These are phyloP conservation scores for Labeo rohita DNA, from an alignment of 2,113 vertebrate genomes.

Conservation along the genomic window DNA sequence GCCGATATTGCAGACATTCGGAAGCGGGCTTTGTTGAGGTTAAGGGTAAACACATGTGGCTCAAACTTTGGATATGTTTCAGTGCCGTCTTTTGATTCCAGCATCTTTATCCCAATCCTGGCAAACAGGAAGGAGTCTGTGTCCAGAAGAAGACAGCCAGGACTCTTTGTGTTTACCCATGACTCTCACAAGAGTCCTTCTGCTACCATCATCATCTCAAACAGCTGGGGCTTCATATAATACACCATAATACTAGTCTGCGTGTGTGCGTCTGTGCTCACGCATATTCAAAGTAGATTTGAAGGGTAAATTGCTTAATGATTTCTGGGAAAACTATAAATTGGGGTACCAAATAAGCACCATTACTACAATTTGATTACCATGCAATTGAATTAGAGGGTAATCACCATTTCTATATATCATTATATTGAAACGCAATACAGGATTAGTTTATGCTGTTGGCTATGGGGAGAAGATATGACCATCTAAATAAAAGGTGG, in stretches of 20 bases:
- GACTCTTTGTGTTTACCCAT: conserved; percentile 79
- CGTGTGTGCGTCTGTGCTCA: conserved; percentile 37
- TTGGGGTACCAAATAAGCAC: conserved; percentile 78
- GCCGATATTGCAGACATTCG: conserved; percentile 40
- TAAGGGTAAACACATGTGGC: conserved; percentile 55
- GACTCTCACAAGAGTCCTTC: conserved; percentile 74
- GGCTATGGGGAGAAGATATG: conserved; percentile 74
- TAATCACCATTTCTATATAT: conserved; percentile 80
- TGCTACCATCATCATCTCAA: conserved; percentile 75
- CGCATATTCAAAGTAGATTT: conserved; percentile 77
- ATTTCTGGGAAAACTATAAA: conserved; percentile 81
- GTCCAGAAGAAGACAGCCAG: conserved; percentile 68
- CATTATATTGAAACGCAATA: conserved; percentile 79
- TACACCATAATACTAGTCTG: conserved; percentile 71
- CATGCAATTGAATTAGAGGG: conserved; percentile 77
- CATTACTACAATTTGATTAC: conserved; percentile 81
- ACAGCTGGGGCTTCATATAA: conserved; percentile 75
- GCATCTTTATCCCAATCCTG: conserved; percentile 57
- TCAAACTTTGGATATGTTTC: conserved; percentile 53
- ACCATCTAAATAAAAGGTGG: conserved; percentile 68
- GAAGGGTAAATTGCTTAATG: conserved; percentile 78
- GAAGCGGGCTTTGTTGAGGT: conserved; percentile 55
- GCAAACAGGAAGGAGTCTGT: conserved; percentile 48
- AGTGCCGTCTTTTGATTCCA: conserved; percentile 56
- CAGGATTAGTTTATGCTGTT: conserved; percentile 71